phyloP scores from a whole-genome alignment of 2,113 vertebrate species.

The Microtus ochrogaster region DNA sequence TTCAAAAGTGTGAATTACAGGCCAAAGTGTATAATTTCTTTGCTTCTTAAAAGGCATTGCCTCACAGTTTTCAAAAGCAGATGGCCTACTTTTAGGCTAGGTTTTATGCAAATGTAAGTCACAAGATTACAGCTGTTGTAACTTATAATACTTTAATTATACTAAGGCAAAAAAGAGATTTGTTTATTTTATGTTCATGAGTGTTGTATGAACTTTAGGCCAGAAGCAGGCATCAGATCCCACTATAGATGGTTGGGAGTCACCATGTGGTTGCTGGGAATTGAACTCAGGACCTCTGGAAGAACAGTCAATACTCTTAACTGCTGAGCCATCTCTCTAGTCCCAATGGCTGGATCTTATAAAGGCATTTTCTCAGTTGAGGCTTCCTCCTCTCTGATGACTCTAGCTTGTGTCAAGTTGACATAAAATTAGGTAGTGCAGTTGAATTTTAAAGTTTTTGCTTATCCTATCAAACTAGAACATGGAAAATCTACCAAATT shows the following conservation, averaged over 20 bases:
- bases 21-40: background rate
- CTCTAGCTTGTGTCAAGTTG: background rate
- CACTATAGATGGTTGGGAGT: too few species aligned
- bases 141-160: background rate
- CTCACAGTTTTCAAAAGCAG: background rate
- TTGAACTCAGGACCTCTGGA: too few species aligned
- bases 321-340: too few species aligned
- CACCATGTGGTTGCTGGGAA: too few species aligned
- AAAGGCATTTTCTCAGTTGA: background rate
- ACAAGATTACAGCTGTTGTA: background rate
- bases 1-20: background rate
- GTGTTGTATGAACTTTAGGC: too few species aligned
- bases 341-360: background rate
- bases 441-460: background rate
- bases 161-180: background rate
- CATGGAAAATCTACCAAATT: background rate
- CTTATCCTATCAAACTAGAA: background rate
- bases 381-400: background rate
- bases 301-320: too few species aligned
- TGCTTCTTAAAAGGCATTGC: background rate
- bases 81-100: background rate
- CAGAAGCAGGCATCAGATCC: too few species aligned
- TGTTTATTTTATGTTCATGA: too few species aligned
- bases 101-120: background rate
- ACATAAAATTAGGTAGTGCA: background rate